Conservation (phyloP, 2,113 vertebrate genomes). For the Dicentrarchus labrax region DNA sequence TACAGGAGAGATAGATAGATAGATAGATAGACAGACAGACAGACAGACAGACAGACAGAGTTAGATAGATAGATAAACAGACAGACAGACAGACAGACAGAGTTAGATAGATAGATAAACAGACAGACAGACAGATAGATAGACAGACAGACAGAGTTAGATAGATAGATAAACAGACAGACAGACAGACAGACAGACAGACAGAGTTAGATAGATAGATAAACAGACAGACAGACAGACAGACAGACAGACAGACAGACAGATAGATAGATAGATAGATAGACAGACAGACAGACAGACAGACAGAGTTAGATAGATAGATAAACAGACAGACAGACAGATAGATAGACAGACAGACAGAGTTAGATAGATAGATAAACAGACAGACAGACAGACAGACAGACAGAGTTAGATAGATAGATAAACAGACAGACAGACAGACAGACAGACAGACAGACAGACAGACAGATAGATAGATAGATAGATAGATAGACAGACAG, state of each 20-base stretch:
- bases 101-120: neutral
- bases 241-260: neutral
- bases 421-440: neutral
- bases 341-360: neutral
- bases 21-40: neutral
- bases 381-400: too few species aligned
- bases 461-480: neutral
- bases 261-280: neutral
- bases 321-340: neutral
- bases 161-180: neutral
- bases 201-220: slow-evolving; percentile 3
- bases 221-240: too few species aligned
- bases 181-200: too few species aligned
- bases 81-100: too few species aligned
- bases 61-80: neutral
- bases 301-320: slow-evolving; percentile 2
- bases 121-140: neutral
- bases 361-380: neutral
- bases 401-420: slow-evolving; percentile 2
- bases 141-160: neutral
- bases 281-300: too few species aligned
- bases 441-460: too few species aligned
- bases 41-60: neutral
- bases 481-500: neutral
- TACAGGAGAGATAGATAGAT: neutral